Evolutionary conservation across 2,888 invertebrate genomes (phyloP).

Genomic region (Xanthia icteritia): DNA sequence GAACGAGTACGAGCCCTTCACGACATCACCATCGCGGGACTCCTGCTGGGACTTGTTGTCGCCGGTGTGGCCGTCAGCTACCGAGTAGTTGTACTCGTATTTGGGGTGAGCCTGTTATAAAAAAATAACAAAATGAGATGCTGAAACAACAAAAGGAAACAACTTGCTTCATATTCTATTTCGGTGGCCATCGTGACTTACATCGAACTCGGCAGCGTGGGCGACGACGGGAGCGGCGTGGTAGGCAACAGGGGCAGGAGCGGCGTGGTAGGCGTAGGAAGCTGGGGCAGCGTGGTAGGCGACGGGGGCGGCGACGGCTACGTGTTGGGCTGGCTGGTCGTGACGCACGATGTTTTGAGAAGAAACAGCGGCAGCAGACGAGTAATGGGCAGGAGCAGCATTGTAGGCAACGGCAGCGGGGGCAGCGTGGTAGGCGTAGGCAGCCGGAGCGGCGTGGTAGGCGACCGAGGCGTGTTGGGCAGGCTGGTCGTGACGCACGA

Average conservation of each 20-base stretch:
- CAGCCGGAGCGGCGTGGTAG: constrained; percentile 40
- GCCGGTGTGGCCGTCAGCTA: constrained; percentile 83
- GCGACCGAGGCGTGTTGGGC: constrained; percentile 54
- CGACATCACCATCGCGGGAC: constrained; percentile 79
- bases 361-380: constrained; percentile 76
- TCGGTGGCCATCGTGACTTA: not conserved
- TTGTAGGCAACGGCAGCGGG: constrained; percentile 54
- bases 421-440: constrained; percentile 48
- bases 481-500: constrained; percentile 74
- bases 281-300: constrained; percentile 43
- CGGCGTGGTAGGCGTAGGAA: constrained; percentile 44
- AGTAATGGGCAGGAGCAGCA: constrained; percentile 76
- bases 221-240: constrained; percentile 70
- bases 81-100: constrained; percentile 58
- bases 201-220: constrained; percentile 50
- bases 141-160: not conserved
- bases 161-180: not conserved
- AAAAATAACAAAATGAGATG: not conserved
- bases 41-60: constrained; percentile 84
- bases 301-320: constrained; percentile 64
- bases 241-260: constrained; percentile 59
- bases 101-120: constrained; percentile 58
- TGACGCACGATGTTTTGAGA: constrained; percentile 80
- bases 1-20: constrained; percentile 80
- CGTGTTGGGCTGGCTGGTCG: constrained; percentile 71